Base-by-base conservation (phyloP, 2,113 vertebrate species). In the Pterocles gutturalis region DNA sequence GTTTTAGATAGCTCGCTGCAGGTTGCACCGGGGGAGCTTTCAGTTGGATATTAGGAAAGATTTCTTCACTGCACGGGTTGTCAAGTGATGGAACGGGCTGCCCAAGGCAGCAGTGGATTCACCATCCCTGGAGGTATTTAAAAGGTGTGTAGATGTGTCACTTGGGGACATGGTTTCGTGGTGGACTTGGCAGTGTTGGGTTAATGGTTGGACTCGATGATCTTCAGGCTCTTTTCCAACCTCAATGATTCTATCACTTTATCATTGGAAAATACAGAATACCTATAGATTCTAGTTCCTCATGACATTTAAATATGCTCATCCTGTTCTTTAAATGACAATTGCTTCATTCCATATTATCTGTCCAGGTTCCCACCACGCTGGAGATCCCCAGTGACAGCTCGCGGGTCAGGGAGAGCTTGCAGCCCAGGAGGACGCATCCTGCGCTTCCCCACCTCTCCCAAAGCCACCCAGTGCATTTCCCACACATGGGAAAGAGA, bases 221-320 rank as follows among this genome's bases (percentile, higher is more conserved):
- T 41, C 41, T 41, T 14, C 41, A 41, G 41, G 41, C 41, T 41
- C 41, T 41, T 41, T 41, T 41, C 41, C 41, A 41, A 41, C 41
- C 41, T 41, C 41, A 41, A 51, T 26, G 49, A 51, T 51, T 51
- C 49, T 51, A 26, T 51, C 49, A 51, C 7, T 26, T 22, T 10
- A 41, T 12, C 54, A 17, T 2, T 7, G 55, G 54, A 22, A 38
- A 70, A 61, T 26, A 31, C 13, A 60, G 38, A 58, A 51, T 7
- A 5, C 7, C 0, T 7, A 10, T 1, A 5, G 17, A 12, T 13
- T 2, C 0, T 4, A 36, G 34, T 1, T 80, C 28, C 28, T 83
- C 38, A 1, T 1, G 8, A 43, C 2, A 12, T 83, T 87, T 25
- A 41, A 41, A 22, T 15, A 5, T 0, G 2, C 3, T 7, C 9